Percentiles rank a stretch among this genome's conserved stretches.
Conservation (phyloP, 2,797 vertebrate species). For the Lateolabrax maculatus region DNA sequence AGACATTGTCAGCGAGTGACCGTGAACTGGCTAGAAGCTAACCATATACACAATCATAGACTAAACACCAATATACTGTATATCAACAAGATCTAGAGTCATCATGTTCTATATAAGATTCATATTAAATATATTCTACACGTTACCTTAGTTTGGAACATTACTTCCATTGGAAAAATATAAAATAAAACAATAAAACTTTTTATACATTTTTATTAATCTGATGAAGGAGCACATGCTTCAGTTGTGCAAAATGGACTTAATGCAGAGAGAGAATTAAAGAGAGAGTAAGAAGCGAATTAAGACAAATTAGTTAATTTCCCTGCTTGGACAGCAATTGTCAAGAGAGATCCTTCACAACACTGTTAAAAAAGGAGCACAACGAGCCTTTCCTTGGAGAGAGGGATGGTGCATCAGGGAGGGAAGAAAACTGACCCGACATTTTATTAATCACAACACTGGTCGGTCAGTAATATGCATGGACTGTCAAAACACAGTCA, state of each 20-base stretch:
- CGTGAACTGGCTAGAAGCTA: constrained; percentile 92
- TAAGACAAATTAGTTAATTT: constrained; percentile 74
- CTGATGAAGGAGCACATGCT: constrained; percentile 94
- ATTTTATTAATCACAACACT: constrained; percentile 80
- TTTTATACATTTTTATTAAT: constrained; percentile 86
- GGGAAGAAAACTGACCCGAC: constrained; percentile 33
- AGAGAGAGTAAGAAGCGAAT: constrained; percentile 58
- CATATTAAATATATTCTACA: constrained; percentile 99
- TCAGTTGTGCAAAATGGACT: constrained; percentile 93
- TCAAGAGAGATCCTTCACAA: constrained; percentile 79
- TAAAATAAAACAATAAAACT: constrained; percentile 91
- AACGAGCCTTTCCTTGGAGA: constrained; percentile 58
- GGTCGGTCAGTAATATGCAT: constrained; percentile 82
- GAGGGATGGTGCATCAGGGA: background rate
- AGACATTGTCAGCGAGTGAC: constrained; percentile 90
- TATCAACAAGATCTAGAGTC: constrained; percentile 94
- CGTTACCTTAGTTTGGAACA: constrained; percentile 93
- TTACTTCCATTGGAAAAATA: constrained; percentile 96
- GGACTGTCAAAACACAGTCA: constrained; percentile 81
- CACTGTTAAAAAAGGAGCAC: constrained; percentile 83
- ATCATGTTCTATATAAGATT: constrained; percentile 95
- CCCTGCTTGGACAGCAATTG: constrained; percentile 87
- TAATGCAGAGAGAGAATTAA: constrained; percentile 70
- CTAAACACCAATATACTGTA: constrained; percentile 94
- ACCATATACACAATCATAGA: constrained; percentile 92